Evolutionary conservation across 30 jellyfish, hydroid and myxozoan genomes (phyloP).

Genomic region (Chironex yamaguchii): DNA sequence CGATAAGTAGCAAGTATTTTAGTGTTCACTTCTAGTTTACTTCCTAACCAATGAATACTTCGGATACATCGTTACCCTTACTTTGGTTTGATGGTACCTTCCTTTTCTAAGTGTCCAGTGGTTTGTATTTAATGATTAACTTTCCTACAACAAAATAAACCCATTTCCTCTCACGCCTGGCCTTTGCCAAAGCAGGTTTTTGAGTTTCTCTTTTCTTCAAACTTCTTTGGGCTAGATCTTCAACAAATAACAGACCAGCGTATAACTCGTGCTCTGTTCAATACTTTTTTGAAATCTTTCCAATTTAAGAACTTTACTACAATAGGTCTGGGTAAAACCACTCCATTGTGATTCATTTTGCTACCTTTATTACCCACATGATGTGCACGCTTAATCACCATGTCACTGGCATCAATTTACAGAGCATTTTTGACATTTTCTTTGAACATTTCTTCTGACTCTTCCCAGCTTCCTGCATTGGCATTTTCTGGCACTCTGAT

Average conservation of each 20-base stretch:
- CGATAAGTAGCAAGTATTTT: too few relatives aligned
- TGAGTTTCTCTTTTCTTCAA: too few relatives aligned
- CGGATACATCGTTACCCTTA: too few relatives aligned
- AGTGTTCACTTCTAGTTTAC: too few relatives aligned
- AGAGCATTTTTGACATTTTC: slow-evolving; percentile 14
- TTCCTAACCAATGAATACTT: too few relatives aligned
- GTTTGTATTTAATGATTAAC: slow-evolving; percentile 43
- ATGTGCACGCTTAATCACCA: slow-evolving; percentile 28
- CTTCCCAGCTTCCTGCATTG: slow-evolving; percentile 52
- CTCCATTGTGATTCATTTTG: slow-evolving; percentile 39
- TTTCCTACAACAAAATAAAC: slow-evolving; percentile 42
- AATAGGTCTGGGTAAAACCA: slow-evolving; percentile 36
- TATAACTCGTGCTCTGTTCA: too few relatives aligned
- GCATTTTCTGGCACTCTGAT: slow-evolving; percentile 50
- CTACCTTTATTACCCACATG: slow-evolving; percentile 24
- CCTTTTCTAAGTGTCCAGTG: slow-evolving; percentile 30
- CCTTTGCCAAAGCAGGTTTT: slow-evolving; percentile 33
- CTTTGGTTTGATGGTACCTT: background rate
- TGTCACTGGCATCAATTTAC: slow-evolving; percentile 31
- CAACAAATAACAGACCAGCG: too few relatives aligned
- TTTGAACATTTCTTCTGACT: slow-evolving; percentile 23
- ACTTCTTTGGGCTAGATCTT: too few relatives aligned
- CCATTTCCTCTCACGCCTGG: slow-evolving; percentile 39
- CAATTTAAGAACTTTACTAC: too few relatives aligned
- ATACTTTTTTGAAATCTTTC: too few relatives aligned